These are phyloP conservation scores for Amiota minor DNA, from an alignment of 2,888 invertebrate genomes.

Conservation along the genomic window DNA sequence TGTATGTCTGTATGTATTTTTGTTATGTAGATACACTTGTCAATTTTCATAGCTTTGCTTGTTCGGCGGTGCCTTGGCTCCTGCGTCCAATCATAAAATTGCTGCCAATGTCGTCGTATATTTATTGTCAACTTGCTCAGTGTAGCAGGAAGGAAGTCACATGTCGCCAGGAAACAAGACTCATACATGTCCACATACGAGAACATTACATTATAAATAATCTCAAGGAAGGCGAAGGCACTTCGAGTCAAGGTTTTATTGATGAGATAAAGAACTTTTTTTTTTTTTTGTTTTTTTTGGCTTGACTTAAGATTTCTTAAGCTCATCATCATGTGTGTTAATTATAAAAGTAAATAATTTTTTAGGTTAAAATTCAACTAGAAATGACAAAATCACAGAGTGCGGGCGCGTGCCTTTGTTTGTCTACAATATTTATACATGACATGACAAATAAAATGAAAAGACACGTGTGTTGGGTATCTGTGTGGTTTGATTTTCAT, in stretches of 20 bases:
- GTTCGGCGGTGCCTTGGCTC: neutral
- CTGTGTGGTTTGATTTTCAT: conserved; percentile 9
- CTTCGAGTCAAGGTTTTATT: conserved; percentile 31
- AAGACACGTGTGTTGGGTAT: no score
- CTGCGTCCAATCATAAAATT: conserved; percentile 56
- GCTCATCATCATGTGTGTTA: conserved; percentile 29
- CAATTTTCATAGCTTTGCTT: conserved; percentile 18
- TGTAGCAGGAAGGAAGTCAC: no score
- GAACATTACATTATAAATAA: no score
- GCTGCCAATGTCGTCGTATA: conserved; percentile 50
- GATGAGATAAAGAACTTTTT: conserved; percentile 1
- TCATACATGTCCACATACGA: no score
- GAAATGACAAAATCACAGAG: conserved; percentile 21
- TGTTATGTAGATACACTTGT: conserved; percentile 15
- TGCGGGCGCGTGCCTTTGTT: conserved; percentile 20
- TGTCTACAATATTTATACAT: neutral
- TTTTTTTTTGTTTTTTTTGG: no score
- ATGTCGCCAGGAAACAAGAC: no score
- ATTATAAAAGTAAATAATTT: conserved; percentile 36
- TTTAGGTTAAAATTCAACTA: no score
- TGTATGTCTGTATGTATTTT: neutral
- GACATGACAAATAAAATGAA: no score
- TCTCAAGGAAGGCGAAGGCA: no score
- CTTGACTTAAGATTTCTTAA: no score
- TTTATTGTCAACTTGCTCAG: no score